Percentiles rank a stretch among this genome's conserved stretches.
These are phyloP conservation scores for Motacilla tschutschensis DNA, from an alignment of 2,113 vertebrate genomes.

Conservation along the genomic window DNA sequence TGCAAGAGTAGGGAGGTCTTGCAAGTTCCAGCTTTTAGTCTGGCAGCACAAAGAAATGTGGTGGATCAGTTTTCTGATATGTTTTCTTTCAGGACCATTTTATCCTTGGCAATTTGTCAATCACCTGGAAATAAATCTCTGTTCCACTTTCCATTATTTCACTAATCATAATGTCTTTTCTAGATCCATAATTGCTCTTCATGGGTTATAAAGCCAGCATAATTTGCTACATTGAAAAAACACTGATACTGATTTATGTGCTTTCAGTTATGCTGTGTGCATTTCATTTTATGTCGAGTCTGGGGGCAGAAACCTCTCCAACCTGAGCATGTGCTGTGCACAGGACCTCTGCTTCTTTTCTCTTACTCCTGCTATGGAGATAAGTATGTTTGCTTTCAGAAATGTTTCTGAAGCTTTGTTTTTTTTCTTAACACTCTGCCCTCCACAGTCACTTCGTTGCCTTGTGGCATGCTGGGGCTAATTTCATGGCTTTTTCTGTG, in stretches of 20 bases:
- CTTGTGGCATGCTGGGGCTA: not conserved
- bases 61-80: not conserved
- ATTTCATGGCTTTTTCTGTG: not conserved
- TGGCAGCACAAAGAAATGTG: not conserved
- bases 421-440: not conserved
- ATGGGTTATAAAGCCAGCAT: constrained; percentile 34
- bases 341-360: not conserved
- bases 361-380: not conserved
- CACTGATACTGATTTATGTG: constrained; percentile 9
- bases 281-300: constrained; percentile 9
- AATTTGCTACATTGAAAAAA: constrained; percentile 36
- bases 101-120: not conserved
- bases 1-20: not conserved
- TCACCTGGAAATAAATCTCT: constrained; percentile 9
- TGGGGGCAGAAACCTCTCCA: not conserved
- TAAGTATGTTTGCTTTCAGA: not conserved
- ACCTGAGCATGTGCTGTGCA: not conserved
- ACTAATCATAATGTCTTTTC: not conserved
- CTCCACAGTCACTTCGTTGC: not conserved
- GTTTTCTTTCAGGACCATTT: not conserved
- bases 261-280: not conserved
- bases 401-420: not conserved
- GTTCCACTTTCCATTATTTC: constrained; percentile 1
- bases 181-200: constrained; percentile 57
- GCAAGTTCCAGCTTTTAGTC: not conserved